Evolutionary conservation across 2,113 vertebrate species (phyloP), one percentile per base, ranked within the genome.

Genomic region (Donacobius atricapilla): DNA sequence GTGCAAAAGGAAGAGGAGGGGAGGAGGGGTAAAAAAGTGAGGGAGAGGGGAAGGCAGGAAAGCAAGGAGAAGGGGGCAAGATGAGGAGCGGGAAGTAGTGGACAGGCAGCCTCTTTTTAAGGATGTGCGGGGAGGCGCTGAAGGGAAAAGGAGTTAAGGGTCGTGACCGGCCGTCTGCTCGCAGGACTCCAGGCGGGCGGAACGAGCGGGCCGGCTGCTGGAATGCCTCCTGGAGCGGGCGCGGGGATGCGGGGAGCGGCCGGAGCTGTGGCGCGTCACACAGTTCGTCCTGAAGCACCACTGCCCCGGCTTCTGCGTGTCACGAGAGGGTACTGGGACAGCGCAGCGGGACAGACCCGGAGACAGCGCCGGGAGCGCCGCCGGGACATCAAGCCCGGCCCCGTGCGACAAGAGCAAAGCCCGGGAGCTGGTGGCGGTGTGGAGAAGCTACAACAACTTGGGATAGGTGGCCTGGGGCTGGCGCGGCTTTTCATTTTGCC

Each of bases 401-500:
- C 83, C 45, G 6, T 96, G 93, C 77, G 81, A 93, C 47, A 57
- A 37, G 2, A 66, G 72, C 42, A 94, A 89, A 66, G 28, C 72
- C 37, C 57, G 15, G 42, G 90, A 95, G 90, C 48, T 95, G 77
- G 25, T 86, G 92, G 87, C 94, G 1, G 61, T 96, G 24, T 89
- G 71, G 94, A 89, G 90, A 11, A 96, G 92, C 81, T 96, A 96
- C 91, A 37, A 66, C 28, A 68, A 90, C 40, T 45, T 87, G 35
- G 27, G 75, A 77, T 83, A 97, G 47, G 14, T 3, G 50, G 25
- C 37, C n/a, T 13, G 9, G 20, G 71, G 23, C 13, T 16, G 30
- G 60, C 13, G 50, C 54, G 31, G 17, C 27, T 83, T 57, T 80
- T 48, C 20, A 16, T 53, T 66, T 40, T 40, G 27, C 24, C 24